Base-by-base conservation (phyloP, 2,797 vertebrate species). In the Danio jaintianensis region DNA sequence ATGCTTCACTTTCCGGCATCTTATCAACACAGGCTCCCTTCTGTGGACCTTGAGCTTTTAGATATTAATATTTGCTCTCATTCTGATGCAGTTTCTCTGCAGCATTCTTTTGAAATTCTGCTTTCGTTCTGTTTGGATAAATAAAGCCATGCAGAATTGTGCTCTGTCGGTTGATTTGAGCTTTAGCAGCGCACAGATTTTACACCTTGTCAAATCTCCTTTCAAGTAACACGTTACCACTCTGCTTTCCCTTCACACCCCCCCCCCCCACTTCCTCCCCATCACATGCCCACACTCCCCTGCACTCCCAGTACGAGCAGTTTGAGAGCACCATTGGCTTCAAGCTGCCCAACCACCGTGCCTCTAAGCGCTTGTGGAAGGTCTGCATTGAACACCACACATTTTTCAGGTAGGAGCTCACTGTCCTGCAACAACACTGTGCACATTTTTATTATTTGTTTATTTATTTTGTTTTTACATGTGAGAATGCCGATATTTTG, bases 301-400 rank as follows among this genome's bases (percentile, higher is more conserved):
- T 68, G 50, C 86, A 85, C 77, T 29, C 58, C 73, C 67, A 94
- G 93, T 95, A 94, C 67, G 94, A 95, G 90, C 94, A 95, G 91
- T 95, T 95, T 92, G 98, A 99, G 91, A 99, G 98, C 93, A 99
- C 98, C 86, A 99, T 99, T 88, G 98, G 98, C 91, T 99, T 99
- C 93, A 99, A 99, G 91, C 94, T 99, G 88, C 98, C 98, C 82
- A 98, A 99, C 93, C 98, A 99, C 85, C 96, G 98, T 89, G 97
- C 97, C 0, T 98, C 98, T 73, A 99, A 99, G 92, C 95, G 98
- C 83, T 90, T 99, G 88, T 99, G 98, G 98, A 99, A 99, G 89
- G 98, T 99, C 94, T 99, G 98, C 96, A 99, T 99, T 82, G 98
- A 99, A 89, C 96, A 99, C 87, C 98, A 99, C 91, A 99, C 98